Conservation (phyloP, 1,140 invertebrate species). For the Drosophila paulistorum region DNA sequence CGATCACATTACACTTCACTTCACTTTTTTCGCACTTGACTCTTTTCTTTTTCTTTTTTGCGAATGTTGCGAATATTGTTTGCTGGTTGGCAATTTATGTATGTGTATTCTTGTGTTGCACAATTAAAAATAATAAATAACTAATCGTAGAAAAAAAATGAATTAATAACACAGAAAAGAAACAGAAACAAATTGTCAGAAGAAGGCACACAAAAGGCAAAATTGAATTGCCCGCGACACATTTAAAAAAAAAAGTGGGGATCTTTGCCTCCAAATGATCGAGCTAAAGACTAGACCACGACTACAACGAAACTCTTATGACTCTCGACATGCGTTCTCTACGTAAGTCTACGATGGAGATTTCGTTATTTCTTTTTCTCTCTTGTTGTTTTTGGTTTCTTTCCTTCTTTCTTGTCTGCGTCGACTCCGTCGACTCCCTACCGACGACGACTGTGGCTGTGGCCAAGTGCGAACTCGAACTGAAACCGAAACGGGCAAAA, state of each 20-base stretch:
- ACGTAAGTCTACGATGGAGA: slow-evolving; percentile 3
- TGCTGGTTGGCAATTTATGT: slow-evolving; percentile 4
- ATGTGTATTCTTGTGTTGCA: slow-evolving; percentile 26
- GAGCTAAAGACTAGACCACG: slow-evolving; percentile 12
- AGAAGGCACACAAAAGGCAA: not conserved
- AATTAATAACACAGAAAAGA: slow-evolving; percentile 13
- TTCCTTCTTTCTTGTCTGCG: not conserved
- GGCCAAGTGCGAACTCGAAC: slow-evolving; percentile 58
- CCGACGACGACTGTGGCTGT: slow-evolving; percentile 27
- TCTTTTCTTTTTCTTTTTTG: slow-evolving; percentile 6
- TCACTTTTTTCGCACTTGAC: slow-evolving; percentile 59
- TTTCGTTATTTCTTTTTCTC: not conserved
- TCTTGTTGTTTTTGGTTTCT: not conserved
- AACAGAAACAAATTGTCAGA: slow-evolving; percentile 33
- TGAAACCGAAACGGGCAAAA: slow-evolving; percentile 23
- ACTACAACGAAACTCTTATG: not conserved
- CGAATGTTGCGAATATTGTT: slow-evolving; percentile 9
- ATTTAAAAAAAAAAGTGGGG: slow-evolving; percentile 26
- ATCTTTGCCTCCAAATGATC: slow-evolving; percentile 22
- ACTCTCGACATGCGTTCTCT: slow-evolving; percentile 1
- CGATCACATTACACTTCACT: slow-evolving; percentile 40
- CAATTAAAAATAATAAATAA: slow-evolving; percentile 65
- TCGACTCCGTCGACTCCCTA: slow-evolving; percentile 9
- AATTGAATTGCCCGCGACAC: slow-evolving; percentile 61
- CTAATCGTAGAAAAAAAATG: slow-evolving; percentile 18